A percentile compares a stretch with the other conserved stretches of the same genome.
These are phyloP conservation scores for Dinocampus coccinellae DNA, from an alignment of 2,888 invertebrate genomes.

Conservation along the genomic window DNA sequence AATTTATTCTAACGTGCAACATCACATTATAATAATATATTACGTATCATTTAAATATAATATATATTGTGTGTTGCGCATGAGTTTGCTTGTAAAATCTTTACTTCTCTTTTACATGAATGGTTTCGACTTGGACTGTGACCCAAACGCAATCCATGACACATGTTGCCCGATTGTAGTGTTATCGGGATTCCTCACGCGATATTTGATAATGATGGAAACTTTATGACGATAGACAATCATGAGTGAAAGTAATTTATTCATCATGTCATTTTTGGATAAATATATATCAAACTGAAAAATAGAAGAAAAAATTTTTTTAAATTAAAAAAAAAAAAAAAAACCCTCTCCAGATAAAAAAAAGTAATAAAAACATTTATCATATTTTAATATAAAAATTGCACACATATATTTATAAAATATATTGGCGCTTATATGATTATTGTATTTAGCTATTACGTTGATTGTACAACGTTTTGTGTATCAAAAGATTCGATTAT, in stretches of 20 bases:
- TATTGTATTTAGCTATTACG: slow-evolving; percentile 5
- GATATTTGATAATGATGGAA: slow-evolving; percentile 7
- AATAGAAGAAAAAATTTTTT: too few relatives aligned
- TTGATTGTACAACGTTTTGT: slow-evolving; percentile 22
- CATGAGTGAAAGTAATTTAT: not conserved
- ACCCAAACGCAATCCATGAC: slow-evolving; percentile 18
- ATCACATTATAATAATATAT: not conserved
- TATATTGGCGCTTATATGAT: slow-evolving; percentile 1
- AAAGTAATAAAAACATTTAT: not conserved
- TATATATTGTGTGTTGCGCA: not conserved
- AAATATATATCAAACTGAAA: not conserved
- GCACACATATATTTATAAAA: not conserved
- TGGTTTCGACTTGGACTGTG: slow-evolving; percentile 25
- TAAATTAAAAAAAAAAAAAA: not conserved
- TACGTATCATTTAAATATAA: not conserved
- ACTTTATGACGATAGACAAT: not conserved
- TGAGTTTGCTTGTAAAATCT: not conserved
- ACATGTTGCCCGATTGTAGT: slow-evolving; percentile 10
- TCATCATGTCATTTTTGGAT: not conserved
- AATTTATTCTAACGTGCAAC: not conserved
- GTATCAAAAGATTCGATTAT: slow-evolving; percentile 40
- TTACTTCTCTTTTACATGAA: not conserved
- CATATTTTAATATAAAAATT: not conserved
- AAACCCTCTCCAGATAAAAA: not conserved
- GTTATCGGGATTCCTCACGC: slow-evolving; percentile 30